Conservation (phyloP, 2,888 invertebrate genomes). For the Xylota segnis region DNA sequence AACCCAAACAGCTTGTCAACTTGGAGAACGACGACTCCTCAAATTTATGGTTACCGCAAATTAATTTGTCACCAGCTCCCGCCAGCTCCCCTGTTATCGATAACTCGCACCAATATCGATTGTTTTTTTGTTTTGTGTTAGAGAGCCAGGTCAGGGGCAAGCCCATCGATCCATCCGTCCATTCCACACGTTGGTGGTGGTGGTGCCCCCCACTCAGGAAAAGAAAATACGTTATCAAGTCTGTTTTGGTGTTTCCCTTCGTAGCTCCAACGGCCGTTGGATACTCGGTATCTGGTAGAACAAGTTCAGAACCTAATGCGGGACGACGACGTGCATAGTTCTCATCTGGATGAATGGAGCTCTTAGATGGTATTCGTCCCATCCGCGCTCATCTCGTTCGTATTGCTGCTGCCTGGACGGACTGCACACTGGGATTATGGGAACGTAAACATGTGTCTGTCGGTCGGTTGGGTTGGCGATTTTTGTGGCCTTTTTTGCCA, state of each 20-base stretch:
- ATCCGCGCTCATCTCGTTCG: constrained; percentile 1
- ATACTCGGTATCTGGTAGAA: constrained; percentile 36
- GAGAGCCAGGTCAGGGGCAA: constrained; percentile 71
- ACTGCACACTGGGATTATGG: constrained; percentile 13
- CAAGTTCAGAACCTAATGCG: constrained; percentile 30
- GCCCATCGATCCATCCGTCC: too few species aligned
- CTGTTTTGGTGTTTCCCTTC: constrained; percentile 60
- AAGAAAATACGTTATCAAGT: constrained; percentile 72
- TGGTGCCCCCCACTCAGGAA: constrained; percentile 36
- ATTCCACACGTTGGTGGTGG: constrained; percentile 45
- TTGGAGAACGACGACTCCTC: constrained; percentile 14
- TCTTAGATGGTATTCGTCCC: neutral
- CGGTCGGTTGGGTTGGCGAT: neutral
- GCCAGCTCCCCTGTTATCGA: constrained; percentile 49
- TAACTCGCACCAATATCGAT: constrained; percentile 55
- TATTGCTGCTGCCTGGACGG: too few species aligned
- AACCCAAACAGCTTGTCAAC: constrained; percentile 18
- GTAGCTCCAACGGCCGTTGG: constrained; percentile 52
- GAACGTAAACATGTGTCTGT: constrained; percentile 23
- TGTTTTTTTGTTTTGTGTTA: constrained; percentile 5
- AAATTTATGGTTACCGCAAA: constrained; percentile 48
- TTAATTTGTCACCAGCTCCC: constrained; percentile 51
- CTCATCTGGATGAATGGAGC: constrained; percentile 38
- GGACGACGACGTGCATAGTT: neutral
- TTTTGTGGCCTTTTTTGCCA: constrained; percentile 42